Evolutionary conservation across 2,797 vertebrate species (phyloP).

Genomic region (Falco columbarius): DNA sequence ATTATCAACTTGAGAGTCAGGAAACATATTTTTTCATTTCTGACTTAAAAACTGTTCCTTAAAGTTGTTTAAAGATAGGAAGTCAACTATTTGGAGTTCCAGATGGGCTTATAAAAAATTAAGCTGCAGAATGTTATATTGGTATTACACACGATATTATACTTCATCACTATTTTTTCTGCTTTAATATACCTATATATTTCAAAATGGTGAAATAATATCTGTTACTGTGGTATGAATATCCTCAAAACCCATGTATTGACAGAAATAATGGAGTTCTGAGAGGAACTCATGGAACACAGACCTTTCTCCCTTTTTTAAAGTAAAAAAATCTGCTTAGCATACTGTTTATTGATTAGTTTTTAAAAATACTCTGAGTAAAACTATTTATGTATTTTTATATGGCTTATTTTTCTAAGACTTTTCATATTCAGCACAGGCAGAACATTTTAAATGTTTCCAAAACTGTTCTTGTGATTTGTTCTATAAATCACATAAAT

Average conservation of each 20-base stretch:
- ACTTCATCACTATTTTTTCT: neutral
- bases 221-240: neutral
- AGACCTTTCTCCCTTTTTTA: neutral
- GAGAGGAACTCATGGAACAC: neutral
- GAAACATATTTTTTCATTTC: neutral
- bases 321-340: neutral
- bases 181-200: neutral
- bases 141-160: rapidly evolving
- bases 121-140: neutral
- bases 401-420: neutral
- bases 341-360: neutral
- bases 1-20: neutral
- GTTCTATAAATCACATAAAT: neutral
- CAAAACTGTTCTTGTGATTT: neutral
- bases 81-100: neutral
- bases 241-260: neutral
- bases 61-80: neutral
- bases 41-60: neutral
- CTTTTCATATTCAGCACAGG: neutral
- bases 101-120: neutral
- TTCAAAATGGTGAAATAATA: neutral
- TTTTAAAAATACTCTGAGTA: neutral
- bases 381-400: neutral
- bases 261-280: neutral
- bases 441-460: neutral